Evolutionary conservation across 2,888 invertebrate genomes (phyloP).

Genomic region (Anticlea derivata): DNA sequence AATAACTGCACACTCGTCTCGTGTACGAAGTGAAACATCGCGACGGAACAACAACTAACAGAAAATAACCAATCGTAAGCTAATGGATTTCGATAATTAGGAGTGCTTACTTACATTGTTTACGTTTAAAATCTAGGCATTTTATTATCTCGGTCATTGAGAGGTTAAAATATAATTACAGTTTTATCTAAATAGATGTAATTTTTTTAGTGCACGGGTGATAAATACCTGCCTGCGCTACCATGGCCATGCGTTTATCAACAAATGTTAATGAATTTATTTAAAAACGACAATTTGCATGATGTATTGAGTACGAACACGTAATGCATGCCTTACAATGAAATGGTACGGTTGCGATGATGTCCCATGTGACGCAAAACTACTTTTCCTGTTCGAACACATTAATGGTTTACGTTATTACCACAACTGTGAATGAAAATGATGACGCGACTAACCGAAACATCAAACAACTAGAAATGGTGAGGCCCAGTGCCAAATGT

Average conservation of each 20-base stretch:
- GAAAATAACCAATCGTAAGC: conserved; percentile 13
- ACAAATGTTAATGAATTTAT: neutral
- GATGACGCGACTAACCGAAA: neutral
- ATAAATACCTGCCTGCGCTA: neutral
- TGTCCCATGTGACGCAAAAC: neutral
- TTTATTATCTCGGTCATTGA: conserved; percentile 34
- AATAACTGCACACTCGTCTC: conserved; percentile 23
- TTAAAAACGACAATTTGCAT: neutral
- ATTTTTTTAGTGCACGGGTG: conserved; percentile 27
- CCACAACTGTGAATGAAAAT: neutral
- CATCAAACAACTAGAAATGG: neutral
- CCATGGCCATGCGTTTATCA: neutral
- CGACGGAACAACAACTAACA: neutral
- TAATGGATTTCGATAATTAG: conserved; percentile 44
- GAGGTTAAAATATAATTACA: conserved; percentile 35
- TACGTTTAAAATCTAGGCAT: conserved; percentile 44
- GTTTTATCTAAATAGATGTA: conserved; percentile 30
- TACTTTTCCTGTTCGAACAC: neutral
- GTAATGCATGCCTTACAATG: conserved; percentile 2
- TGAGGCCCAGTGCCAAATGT: neutral
- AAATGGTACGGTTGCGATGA: neutral
- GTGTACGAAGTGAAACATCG: conserved; percentile 27
- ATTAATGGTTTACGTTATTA: conserved; percentile 1
- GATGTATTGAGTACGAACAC: neutral
- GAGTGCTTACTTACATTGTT: conserved; percentile 47